phyloP scores from a whole-genome alignment of 2,113 vertebrate species.

The Cyprinodon variegatus region DNA sequence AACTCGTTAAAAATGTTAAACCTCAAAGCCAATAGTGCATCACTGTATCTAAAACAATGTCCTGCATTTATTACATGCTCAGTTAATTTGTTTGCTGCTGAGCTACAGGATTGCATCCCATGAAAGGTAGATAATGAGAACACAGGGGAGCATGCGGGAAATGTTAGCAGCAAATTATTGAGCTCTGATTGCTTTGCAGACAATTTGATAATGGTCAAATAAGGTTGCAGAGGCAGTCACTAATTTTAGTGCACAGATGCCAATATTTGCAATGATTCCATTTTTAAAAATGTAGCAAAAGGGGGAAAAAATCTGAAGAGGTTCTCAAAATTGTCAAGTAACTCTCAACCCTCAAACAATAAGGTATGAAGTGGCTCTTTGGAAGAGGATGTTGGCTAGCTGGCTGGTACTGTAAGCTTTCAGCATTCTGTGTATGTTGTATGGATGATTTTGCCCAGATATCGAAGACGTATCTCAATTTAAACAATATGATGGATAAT shows the following conservation, averaged over 20 bases:
- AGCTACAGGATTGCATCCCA: constrained; percentile 52
- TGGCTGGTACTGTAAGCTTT: constrained; percentile 19
- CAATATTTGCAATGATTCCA: constrained; percentile 32
- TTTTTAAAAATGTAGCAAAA: constrained; percentile 29
- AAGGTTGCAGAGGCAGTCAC: constrained; percentile 19
- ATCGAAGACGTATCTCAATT: too few relatives aligned
- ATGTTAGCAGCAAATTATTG: constrained; percentile 53
- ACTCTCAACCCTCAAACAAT: constrained; percentile 44
- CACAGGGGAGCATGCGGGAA: constrained; percentile 64
- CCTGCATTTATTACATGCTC: constrained; percentile 53
- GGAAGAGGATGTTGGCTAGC: constrained; percentile 32
- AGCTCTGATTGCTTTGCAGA: constrained; percentile 30
- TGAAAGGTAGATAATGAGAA: constrained; percentile 72
- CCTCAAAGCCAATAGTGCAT: constrained; percentile 4
- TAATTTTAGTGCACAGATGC: constrained; percentile 41
- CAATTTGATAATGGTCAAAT: constrained; percentile 46
- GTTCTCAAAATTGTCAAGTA: constrained; percentile 53
- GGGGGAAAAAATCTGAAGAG: background rate
- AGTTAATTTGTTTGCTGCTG: constrained; percentile 61
- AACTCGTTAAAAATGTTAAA: background rate
- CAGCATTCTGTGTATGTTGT: background rate
- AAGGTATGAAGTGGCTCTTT: constrained; percentile 52
- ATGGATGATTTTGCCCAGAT: too few relatives aligned
- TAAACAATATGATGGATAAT: too few relatives aligned
- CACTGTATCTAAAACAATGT: constrained; percentile 27